Percentiles rank a stretch among this genome's conserved stretches.
These are phyloP conservation scores for Yponomeuta evonymella DNA, from an alignment of 2,888 invertebrate species.

Conservation along the genomic window DNA sequence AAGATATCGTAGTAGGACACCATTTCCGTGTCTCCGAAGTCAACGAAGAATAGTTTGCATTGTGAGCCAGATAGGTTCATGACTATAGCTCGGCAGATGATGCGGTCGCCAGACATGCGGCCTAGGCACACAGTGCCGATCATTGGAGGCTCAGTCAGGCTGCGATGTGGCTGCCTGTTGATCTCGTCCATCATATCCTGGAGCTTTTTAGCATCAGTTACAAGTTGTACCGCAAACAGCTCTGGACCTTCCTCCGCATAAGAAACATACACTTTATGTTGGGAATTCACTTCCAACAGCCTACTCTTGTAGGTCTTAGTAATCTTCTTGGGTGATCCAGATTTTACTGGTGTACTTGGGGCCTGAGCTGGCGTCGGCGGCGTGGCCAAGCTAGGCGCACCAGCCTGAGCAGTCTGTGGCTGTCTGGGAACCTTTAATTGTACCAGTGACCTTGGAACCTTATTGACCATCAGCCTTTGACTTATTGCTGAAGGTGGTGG, in stretches of 20 bases:
- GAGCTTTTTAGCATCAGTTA: slow-evolving; percentile 75
- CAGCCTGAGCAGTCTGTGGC: slow-evolving; percentile 40
- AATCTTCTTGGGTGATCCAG: slow-evolving; percentile 56
- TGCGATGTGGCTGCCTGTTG: slow-evolving; percentile 77
- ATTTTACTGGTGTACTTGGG: slow-evolving; percentile 32
- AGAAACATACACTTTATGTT: slow-evolving; percentile 83
- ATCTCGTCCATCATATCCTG: slow-evolving; percentile 84
- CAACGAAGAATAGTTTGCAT: slow-evolving; percentile 87
- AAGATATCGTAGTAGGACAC: slow-evolving; percentile 83
- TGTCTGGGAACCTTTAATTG: slow-evolving; percentile 48
- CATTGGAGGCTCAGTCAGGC: slow-evolving; percentile 80
- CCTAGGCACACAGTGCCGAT: slow-evolving; percentile 87
- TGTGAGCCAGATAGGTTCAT: slow-evolving; percentile 82
- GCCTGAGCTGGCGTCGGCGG: slow-evolving; percentile 26
- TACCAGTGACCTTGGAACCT: slow-evolving; percentile 49
- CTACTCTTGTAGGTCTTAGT: slow-evolving; percentile 71
- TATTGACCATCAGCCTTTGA: slow-evolving; percentile 53
- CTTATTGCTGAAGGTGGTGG: slow-evolving; percentile 46
- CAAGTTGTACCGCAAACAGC: slow-evolving; percentile 84
- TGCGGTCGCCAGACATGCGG: slow-evolving; percentile 80
- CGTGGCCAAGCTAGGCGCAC: slow-evolving; percentile 26
- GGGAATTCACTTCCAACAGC: slow-evolving; percentile 60
- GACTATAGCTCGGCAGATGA: slow-evolving; percentile 85
- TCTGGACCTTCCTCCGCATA: slow-evolving; percentile 88
- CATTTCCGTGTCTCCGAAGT: slow-evolving; percentile 86